Conservation (phyloP, 2,888 invertebrate genomes). For the Monoplex corrugatus region DNA sequence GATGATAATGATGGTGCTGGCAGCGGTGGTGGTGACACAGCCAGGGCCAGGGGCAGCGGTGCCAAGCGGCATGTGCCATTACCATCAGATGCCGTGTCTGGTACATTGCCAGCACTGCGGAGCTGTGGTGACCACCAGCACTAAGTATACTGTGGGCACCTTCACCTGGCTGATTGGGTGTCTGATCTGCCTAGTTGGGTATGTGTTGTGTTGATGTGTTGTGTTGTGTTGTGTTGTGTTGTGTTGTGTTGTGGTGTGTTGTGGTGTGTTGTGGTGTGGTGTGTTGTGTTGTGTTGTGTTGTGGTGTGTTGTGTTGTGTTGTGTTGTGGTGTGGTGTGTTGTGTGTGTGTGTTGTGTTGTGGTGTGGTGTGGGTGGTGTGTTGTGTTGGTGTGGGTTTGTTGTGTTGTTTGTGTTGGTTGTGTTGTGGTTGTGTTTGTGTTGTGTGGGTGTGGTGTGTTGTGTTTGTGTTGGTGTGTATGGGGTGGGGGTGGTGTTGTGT, state of each 20-base stretch:
- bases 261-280: not conserved
- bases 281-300: not conserved
- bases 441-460: not conserved
- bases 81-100: slow-evolving; percentile 56
- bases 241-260: not conserved
- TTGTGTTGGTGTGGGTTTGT: not conserved
- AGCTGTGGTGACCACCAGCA: slow-evolving; percentile 65
- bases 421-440: not conserved
- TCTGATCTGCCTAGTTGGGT: slow-evolving; percentile 58
- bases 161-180: slow-evolving; percentile 66
- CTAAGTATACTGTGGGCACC: slow-evolving; percentile 61
- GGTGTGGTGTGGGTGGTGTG: too few species aligned
- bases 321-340: not conserved
- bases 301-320: not conserved
- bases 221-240: not conserved
- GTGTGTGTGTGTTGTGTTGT: not conserved
- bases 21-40: not conserved
- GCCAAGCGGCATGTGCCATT: slow-evolving; percentile 51
- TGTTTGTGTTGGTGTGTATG: not conserved
- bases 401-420: too few species aligned
- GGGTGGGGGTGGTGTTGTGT: not conserved
- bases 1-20: not conserved
- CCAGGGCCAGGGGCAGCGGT: not conserved
- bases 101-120: slow-evolving; percentile 68
- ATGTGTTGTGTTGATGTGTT: not conserved